phyloP scores from a whole-genome alignment of 1,140 invertebrate species.

The Zaprionus kolodkinae region DNA sequence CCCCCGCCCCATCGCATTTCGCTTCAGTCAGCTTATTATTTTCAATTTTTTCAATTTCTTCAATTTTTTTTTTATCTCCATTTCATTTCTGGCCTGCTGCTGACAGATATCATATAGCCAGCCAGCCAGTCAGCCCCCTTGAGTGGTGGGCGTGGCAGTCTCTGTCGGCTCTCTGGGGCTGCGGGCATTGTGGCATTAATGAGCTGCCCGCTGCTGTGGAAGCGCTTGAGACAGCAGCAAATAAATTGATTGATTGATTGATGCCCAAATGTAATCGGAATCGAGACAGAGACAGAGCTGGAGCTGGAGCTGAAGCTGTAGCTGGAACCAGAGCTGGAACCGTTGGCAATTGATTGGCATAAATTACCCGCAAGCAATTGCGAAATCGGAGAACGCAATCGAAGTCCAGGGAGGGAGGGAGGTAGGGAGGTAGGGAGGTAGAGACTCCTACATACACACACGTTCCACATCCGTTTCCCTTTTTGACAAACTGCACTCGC shows the following conservation, averaged over 20 bases:
- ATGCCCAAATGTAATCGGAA: constrained; percentile 43
- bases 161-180: background rate
- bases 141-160: background rate
- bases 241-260: constrained; percentile 56
- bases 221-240: constrained; percentile 48
- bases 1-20: constrained; percentile 9
- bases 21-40: constrained; percentile 31
- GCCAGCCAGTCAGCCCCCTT: too few species aligned
- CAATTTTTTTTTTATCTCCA: background rate
- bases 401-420: background rate
- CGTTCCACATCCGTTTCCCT: constrained; percentile 18
- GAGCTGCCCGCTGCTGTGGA: constrained; percentile 39
- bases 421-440: too few species aligned
- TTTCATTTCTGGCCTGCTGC: background rate
- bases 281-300: background rate
- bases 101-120: constrained; percentile 35
- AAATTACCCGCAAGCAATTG: constrained; percentile 57
- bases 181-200: constrained; percentile 53
- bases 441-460: too few species aligned
- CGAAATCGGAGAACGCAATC: constrained; percentile 1
- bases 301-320: background rate
- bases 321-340: background rate
- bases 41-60: background rate
- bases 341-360: constrained; percentile 66
- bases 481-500: constrained; percentile 28